Conservation (phyloP, 2,888 invertebrate genomes). For the Eurois occulta region DNA sequence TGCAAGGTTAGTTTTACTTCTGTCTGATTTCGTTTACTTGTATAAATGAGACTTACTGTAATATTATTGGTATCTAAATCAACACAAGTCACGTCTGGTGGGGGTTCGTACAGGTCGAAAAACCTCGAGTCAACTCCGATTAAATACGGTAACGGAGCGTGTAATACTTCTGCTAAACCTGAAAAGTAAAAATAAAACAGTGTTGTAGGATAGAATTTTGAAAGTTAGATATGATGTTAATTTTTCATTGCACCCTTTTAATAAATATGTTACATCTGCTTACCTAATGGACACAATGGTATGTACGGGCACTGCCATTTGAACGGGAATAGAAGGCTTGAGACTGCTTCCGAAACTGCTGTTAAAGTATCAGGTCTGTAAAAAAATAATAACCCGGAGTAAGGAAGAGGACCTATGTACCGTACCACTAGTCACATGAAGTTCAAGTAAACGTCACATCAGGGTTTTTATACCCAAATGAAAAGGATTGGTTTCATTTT, state of each 20-base stretch:
- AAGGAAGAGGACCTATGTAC: not conserved
- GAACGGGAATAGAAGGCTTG: constrained; percentile 98
- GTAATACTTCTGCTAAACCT: constrained; percentile 98
- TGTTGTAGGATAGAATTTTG: not conserved
- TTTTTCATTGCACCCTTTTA: not conserved
- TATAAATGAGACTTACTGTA: constrained; percentile 91
- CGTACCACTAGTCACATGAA: no score
- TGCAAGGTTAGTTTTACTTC: not conserved
- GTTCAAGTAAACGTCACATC: no score
- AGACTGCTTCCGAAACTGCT: constrained; percentile 98
- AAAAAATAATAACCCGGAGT: constrained; percentile 57
- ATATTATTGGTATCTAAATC: constrained; percentile 99
- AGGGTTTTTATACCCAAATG: no score
- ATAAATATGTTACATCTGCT: constrained; percentile 56
- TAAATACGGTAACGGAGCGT: constrained; percentile 99
- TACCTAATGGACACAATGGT: constrained; percentile 98
- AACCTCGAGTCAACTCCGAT: constrained; percentile 99
- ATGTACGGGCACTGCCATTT: constrained; percentile 99
- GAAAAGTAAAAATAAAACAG: constrained; percentile 49
- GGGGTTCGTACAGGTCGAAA: constrained; percentile 99
- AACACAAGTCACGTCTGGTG: constrained; percentile 98
- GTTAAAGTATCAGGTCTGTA: constrained; percentile 98
- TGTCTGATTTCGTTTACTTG: not conserved
- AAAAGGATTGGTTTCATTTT: not conserved
- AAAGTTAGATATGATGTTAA: not conserved